Conservation (phyloP, 2,888 invertebrate species). For the Oasisia sp. region DNA sequence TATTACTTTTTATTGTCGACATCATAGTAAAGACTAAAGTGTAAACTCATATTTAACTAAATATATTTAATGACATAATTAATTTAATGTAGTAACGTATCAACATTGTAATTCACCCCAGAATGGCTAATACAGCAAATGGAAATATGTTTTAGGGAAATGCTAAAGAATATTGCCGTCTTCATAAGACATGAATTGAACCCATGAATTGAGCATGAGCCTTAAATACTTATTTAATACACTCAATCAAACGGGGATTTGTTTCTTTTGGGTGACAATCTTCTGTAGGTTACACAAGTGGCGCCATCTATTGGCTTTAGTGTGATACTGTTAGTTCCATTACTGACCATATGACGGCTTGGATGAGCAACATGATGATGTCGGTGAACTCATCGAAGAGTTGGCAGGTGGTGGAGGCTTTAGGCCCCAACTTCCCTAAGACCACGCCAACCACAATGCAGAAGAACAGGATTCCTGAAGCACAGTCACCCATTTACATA, state of each 20-base stretch:
- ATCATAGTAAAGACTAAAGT: no score
- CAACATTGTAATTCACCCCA: no score
- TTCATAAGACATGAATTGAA: no score
- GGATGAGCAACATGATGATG: constrained; percentile 73
- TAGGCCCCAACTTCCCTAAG: constrained; percentile 71
- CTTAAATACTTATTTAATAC: no score
- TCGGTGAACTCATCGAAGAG: constrained; percentile 73
- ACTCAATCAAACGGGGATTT: no score
- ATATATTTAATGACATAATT: background rate
- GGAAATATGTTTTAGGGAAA: no score
- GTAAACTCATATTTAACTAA: background rate
- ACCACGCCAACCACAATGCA: constrained; percentile 73
- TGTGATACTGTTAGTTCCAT: background rate
- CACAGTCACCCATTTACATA: background rate
- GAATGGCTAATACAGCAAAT: no score
- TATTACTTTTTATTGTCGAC: background rate
- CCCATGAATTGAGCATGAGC: no score
- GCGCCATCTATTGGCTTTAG: background rate
- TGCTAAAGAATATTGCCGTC: no score
- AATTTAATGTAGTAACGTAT: no score
- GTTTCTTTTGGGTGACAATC: no score
- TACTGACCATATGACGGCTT: constrained; percentile 72
- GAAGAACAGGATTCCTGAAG: constrained; percentile 70
- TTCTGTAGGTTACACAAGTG: background rate
- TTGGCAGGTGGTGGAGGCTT: constrained; percentile 71